Percentiles rank a stretch among this genome's conserved stretches.
Evolutionary conservation across 1,140 invertebrate genomes (phyloP).

Genomic region (Heliconius hermathena): DNA sequence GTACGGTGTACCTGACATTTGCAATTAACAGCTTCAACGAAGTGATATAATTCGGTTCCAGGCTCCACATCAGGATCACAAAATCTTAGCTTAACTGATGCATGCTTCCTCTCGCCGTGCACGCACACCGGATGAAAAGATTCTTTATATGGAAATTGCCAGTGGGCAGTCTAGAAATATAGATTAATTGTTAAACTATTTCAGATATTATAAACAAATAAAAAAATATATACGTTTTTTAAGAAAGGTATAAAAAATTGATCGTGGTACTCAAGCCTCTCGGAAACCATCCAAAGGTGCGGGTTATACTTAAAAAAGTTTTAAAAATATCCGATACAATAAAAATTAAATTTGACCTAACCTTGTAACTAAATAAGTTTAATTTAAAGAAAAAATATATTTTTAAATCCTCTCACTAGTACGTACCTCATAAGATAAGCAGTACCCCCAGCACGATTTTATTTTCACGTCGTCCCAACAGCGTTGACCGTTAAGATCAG

Average conservation of each 20-base stretch:
- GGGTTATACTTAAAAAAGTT: too few species aligned
- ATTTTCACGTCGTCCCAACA: constrained; percentile 89
- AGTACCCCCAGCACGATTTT: constrained; percentile 91
- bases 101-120: constrained; percentile 84
- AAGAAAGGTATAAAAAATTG: too few species aligned
- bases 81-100: constrained; percentile 59
- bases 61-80: constrained; percentile 69
- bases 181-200: not conserved
- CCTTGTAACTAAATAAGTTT: too few species aligned
- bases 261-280: too few species aligned
- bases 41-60: constrained; percentile 69
- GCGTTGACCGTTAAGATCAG: constrained; percentile 83
- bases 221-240: too few species aligned
- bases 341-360: too few species aligned
- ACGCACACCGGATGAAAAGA: constrained; percentile 92
- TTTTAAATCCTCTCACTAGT: not conserved
- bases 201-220: too few species aligned
- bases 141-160: constrained; percentile 92
- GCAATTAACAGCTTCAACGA: constrained; percentile 68
- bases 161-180: constrained; percentile 87
- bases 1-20: constrained; percentile 57
- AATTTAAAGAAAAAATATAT: too few species aligned
- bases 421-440: constrained; percentile 88
- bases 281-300: too few species aligned
- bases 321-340: too few species aligned